Percentiles rank a stretch among this genome's conserved stretches.
phyloP scores from a whole-genome alignment of 64 coral and sea anemone species.

The Stichodactyla mertensii region DNA sequence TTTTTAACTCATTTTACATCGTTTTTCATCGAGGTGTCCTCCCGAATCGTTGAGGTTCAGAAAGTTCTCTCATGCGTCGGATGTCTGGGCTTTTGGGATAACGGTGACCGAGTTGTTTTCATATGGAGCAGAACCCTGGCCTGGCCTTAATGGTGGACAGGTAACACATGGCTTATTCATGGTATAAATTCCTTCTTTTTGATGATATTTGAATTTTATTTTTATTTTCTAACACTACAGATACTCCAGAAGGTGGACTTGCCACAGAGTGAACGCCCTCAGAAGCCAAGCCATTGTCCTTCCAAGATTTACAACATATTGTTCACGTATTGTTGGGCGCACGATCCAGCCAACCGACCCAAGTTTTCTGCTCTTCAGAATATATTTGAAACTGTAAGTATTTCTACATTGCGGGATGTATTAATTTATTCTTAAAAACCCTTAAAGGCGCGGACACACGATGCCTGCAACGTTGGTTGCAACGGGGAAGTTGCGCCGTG shows the following conservation, averaged over 20 bases:
- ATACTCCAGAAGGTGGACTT: conserved; percentile 82
- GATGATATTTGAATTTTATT: not conserved
- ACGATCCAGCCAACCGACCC: conserved; percentile 55
- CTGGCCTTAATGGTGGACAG: conserved; percentile 47
- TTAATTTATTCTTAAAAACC: too few species aligned
- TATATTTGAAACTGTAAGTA: conserved; percentile 57
- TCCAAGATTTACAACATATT: conserved; percentile 76
- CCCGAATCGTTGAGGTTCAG: conserved; percentile 82
- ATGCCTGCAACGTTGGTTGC: too few species aligned
- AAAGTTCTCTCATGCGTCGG: conserved; percentile 90
- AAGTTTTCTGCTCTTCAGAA: conserved; percentile 63
- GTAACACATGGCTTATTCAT: not conserved
- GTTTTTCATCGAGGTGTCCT: conserved; percentile 69
- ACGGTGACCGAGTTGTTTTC: conserved; percentile 82
- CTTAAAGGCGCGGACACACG: too few species aligned
- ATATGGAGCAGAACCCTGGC: conserved; percentile 86
- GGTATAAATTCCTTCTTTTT: too few species aligned
- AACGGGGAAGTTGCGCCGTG: too few species aligned
- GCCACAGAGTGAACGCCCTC: conserved; percentile 69
- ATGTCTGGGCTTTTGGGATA: conserved; percentile 96
- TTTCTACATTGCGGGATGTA: not conserved
- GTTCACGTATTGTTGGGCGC: conserved; percentile 66
- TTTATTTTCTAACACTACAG: conserved; percentile 19
- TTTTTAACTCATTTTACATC: not conserved
- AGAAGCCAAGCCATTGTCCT: conserved; percentile 80